Percentiles rank a stretch among this genome's conserved stretches.
These are phyloP conservation scores for Paracentrotus lividus DNA, from an alignment of 53 echinoderm and acorn worm genomes.

Conservation along the genomic window DNA sequence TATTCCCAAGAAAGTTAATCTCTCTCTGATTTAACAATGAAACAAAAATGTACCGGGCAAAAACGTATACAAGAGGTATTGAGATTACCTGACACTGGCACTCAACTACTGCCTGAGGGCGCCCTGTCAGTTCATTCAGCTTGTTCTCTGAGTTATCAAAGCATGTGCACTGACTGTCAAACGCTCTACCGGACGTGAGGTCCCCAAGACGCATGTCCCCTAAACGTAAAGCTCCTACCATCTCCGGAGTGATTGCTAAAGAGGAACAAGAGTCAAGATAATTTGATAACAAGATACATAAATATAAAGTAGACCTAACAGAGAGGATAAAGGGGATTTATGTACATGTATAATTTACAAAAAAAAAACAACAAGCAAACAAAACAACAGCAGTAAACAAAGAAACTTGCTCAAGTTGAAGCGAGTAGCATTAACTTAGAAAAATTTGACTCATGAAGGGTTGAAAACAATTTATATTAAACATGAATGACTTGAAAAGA, in stretches of 20 bases:
- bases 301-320: neutral
- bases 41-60: too few relatives aligned
- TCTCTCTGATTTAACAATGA: too few relatives aligned
- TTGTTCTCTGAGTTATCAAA: conserved; percentile 92
- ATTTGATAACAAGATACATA: neutral
- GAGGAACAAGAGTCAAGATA: neutral
- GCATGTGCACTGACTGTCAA: conserved; percentile 90
- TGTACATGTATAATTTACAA: too few relatives aligned
- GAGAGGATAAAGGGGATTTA: neutral
- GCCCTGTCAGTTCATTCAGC: conserved; percentile 90
- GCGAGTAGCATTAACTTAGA: too few relatives aligned
- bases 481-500: too few relatives aligned
- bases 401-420: too few relatives aligned
- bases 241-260: conserved; percentile 49
- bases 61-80: too few relatives aligned
- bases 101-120: conserved; percentile 74
- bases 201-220: conserved; percentile 81
- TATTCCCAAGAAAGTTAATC: too few relatives aligned
- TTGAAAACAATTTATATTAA: too few relatives aligned
- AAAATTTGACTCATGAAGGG: too few relatives aligned
- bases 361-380: too few relatives aligned
- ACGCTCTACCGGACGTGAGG: conserved; percentile 92
- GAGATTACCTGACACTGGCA: conserved; percentile 90
- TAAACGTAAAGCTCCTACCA: conserved; percentile 68
- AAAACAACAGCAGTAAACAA: too few relatives aligned